Evolutionary conservation across 2,888 invertebrate genomes (phyloP).

Genomic region (Leucoma salicis): DNA sequence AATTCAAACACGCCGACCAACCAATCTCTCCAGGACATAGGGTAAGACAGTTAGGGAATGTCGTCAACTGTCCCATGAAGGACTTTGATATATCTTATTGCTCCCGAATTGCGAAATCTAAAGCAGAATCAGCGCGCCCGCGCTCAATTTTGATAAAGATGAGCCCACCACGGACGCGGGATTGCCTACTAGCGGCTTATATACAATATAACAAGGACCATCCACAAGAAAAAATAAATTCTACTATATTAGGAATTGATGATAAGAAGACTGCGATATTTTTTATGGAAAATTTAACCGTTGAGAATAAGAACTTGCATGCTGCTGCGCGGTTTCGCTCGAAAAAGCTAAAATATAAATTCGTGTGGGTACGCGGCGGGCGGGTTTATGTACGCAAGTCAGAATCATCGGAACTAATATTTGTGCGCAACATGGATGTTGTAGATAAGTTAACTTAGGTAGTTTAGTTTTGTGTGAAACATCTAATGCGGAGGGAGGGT

Average conservation of each 20-base stretch:
- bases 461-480: too few relatives aligned
- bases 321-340: too few relatives aligned
- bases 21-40: background rate
- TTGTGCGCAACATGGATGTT: background rate
- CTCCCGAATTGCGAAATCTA: background rate
- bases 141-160: background rate
- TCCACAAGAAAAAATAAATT: background rate
- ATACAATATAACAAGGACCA: background rate
- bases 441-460: background rate
- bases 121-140: background rate
- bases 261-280: background rate
- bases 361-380: too few relatives aligned
- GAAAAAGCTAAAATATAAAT: too few relatives aligned
- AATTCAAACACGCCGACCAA: too few relatives aligned
- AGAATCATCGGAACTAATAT: background rate
- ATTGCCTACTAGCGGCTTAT: background rate
- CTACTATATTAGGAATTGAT: background rate
- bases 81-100: background rate
- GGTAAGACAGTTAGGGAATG: background rate
- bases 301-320: background rate
- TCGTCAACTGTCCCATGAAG: background rate
- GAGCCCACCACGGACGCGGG: background rate
- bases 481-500: too few relatives aligned
- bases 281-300: background rate
- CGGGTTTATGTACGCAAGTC: background rate